These are phyloP conservation scores for Seriola aureovittata DNA, from an alignment of 2,113 vertebrate species.

Conservation along the genomic window DNA sequence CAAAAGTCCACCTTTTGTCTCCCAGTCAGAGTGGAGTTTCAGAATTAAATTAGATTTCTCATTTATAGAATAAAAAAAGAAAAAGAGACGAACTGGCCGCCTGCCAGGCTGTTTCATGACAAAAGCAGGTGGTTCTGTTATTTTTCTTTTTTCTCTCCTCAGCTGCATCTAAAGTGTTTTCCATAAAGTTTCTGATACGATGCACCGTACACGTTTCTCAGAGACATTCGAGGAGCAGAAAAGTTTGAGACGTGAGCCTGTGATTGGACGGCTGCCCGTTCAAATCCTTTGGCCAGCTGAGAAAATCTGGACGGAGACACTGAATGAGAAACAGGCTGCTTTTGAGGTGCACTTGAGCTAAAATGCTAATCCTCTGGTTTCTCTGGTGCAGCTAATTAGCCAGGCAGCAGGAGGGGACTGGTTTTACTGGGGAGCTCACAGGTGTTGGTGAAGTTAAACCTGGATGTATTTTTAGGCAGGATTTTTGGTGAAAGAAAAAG, in stretches of 20 bases:
- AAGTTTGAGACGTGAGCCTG: slow-evolving; percentile 20
- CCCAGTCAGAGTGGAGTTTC: background rate
- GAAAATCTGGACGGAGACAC: slow-evolving; percentile 41
- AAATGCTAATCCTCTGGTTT: slow-evolving; percentile 42
- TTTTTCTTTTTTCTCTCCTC: background rate
- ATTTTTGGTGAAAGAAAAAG: background rate
- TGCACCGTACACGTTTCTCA: slow-evolving; percentile 2
- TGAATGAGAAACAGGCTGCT: slow-evolving; percentile 49
- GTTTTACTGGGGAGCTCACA: slow-evolving; percentile 49
- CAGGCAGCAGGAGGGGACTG: slow-evolving; percentile 41
- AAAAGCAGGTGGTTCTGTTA: slow-evolving; percentile 49
- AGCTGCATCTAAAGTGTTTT: slow-evolving; percentile 23
- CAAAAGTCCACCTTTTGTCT: slow-evolving; percentile 34
- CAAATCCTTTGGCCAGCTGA: slow-evolving; percentile 50
- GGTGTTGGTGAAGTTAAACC: slow-evolving; percentile 1
- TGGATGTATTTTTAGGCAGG: background rate
- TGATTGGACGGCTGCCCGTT: slow-evolving; percentile 35
- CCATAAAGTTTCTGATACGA: slow-evolving; percentile 34
- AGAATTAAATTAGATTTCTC: slow-evolving; percentile 5
- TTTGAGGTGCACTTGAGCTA: slow-evolving; percentile 37
- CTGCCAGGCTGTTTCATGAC: slow-evolving; percentile 24
- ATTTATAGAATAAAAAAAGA: slow-evolving; percentile 12
- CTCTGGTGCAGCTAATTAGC: slow-evolving; percentile 54
- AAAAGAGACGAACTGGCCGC: slow-evolving; percentile 10
- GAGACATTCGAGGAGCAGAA: slow-evolving; percentile 1